These are phyloP conservation scores for Eudasyphora cyanicolor DNA, from an alignment of 2,888 invertebrate species.

Conservation along the genomic window DNA sequence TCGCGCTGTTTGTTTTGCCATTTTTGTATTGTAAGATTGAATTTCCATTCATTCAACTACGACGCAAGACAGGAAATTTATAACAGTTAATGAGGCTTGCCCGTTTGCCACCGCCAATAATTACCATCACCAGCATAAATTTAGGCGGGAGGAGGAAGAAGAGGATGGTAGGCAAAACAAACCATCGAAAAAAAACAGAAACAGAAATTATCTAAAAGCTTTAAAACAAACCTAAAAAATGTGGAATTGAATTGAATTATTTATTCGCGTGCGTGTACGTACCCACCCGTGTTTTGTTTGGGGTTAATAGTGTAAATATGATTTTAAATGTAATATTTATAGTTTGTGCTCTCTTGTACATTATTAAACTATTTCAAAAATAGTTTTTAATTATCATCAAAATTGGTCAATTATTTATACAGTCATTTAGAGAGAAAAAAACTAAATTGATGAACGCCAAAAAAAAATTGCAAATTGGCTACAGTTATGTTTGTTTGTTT, in stretches of 20 bases:
- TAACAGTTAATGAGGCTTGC: slow-evolving; percentile 64
- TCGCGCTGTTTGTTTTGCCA: too few relatives aligned
- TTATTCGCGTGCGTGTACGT: background rate
- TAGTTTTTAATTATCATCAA: background rate
- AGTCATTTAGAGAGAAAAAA: background rate
- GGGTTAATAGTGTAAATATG: background rate
- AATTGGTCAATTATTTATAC: background rate
- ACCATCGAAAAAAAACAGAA: background rate
- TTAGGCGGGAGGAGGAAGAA: too few relatives aligned
- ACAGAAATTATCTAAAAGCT: background rate
- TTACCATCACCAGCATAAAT: too few relatives aligned
- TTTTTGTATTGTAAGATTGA: background rate
- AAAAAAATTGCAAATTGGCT: background rate
- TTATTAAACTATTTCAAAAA: background rate
- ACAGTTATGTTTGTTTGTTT: too few relatives aligned
- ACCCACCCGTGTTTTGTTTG: background rate
- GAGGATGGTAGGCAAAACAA: background rate
- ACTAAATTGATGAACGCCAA: background rate
- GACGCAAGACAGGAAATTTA: slow-evolving; percentile 63
- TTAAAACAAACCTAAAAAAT: background rate
- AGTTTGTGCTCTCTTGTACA: too few relatives aligned
- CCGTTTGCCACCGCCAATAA: too few relatives aligned
- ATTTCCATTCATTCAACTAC: background rate
- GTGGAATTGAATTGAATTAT: background rate
- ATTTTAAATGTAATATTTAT: slow-evolving; percentile 8